Percentiles rank a stretch among this genome's conserved stretches.
These are phyloP conservation scores for Platorchestia sp. DNA, from an alignment of 1,140 invertebrate species.

Conservation along the genomic window DNA sequence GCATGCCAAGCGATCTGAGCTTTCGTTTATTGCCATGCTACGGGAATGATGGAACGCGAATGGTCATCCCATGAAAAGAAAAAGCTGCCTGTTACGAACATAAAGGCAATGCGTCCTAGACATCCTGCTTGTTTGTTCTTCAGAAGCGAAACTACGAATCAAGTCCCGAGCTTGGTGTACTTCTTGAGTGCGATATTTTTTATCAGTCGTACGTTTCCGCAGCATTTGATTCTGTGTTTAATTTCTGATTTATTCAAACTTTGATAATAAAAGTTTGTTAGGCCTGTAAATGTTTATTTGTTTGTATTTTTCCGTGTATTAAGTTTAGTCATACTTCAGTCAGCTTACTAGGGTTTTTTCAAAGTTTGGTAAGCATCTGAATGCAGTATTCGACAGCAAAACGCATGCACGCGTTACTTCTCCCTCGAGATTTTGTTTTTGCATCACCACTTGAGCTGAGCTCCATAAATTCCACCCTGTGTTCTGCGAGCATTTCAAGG, in stretches of 20 bases:
- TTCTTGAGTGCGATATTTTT: not conserved
- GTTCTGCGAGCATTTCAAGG: not conserved
- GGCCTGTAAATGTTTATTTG: too few relatives aligned
- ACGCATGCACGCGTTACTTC: too few relatives aligned
- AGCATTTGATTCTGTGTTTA: not conserved
- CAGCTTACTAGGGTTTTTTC: not conserved
- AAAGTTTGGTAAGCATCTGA: not conserved
- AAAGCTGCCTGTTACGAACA: not conserved
- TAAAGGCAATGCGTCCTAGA: not conserved
- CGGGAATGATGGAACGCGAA: not conserved
- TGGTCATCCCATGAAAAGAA: not conserved
- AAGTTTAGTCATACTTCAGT: too few relatives aligned
- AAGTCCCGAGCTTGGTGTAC: not conserved
- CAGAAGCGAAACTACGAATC: not conserved
- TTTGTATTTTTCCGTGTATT: not conserved
- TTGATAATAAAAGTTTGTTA: not conserved
- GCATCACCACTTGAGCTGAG: not conserved
- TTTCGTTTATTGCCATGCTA: not conserved
- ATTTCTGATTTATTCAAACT: not conserved
- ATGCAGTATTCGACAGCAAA: not conserved
- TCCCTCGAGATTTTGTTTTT: not conserved
- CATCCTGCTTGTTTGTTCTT: not conserved
- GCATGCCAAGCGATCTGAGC: not conserved
- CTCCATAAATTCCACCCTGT: not conserved
- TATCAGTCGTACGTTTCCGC: not conserved